Evolutionary conservation across 2,113 vertebrate species (phyloP).

Genomic region (Myiagra hebetior): DNA sequence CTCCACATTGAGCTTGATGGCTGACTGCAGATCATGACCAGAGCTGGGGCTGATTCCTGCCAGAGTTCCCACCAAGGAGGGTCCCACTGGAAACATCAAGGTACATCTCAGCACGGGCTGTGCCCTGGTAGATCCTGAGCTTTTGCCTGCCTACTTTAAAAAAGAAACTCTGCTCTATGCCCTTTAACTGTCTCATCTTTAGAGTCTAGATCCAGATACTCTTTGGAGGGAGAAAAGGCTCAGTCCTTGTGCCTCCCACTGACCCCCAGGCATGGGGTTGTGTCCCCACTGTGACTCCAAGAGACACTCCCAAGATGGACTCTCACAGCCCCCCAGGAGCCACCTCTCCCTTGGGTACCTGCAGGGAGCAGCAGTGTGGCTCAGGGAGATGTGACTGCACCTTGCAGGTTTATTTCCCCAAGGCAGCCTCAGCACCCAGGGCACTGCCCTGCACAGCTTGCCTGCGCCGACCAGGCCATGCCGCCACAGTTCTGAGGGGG

Average conservation of each 20-base stretch:
- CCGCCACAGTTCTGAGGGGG: neutral
- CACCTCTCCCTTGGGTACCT: neutral
- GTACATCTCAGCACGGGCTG: neutral
- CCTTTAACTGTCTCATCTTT: neutral
- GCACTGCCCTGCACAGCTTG: fast-evolving
- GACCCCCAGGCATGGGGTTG: neutral
- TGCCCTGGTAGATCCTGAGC: neutral
- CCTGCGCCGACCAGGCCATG: fast-evolving
- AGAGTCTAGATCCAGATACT: neutral
- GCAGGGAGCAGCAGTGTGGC: neutral
- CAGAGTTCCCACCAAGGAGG: fast-evolving
- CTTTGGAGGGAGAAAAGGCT: neutral
- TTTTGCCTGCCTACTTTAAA: neutral
- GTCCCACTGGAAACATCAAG: neutral
- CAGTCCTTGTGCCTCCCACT: neutral
- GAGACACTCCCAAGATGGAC: neutral
- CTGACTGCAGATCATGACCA: neutral
- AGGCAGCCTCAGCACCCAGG: fast-evolving
- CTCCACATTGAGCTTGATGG: neutral
- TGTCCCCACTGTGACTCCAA: fast-evolving
- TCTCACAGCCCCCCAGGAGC: neutral
- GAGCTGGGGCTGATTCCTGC: fast-evolving
- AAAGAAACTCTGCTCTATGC: neutral
- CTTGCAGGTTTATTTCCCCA: neutral
- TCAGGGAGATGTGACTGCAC: neutral